Conservation (phyloP, 2,888 invertebrate genomes). For the Dorcus hopei region DNA sequence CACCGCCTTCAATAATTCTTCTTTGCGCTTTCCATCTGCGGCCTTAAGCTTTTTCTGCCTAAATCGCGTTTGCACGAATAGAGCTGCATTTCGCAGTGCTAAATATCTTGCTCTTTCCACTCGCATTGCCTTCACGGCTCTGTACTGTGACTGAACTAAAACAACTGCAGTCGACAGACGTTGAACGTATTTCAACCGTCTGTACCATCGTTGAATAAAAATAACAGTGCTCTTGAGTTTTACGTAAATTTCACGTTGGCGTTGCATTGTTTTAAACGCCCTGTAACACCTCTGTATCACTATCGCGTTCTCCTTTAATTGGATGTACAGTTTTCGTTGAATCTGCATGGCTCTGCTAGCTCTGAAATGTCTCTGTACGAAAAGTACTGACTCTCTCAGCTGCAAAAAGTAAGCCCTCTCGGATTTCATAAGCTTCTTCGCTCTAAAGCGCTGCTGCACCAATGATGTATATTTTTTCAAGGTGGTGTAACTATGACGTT, state of each 20-base stretch:
- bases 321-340: slow-evolving; percentile 27
- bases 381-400: slow-evolving; percentile 24
- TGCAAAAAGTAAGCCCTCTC: neutral
- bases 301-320: slow-evolving; percentile 24
- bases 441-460: slow-evolving; percentile 44
- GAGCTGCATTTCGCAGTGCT: slow-evolving; percentile 42
- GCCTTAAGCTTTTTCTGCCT: slow-evolving; percentile 30
- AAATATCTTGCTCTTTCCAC: slow-evolving; percentile 44
- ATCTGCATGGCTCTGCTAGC: slow-evolving; percentile 31
- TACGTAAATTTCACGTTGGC: neutral
- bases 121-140: slow-evolving; percentile 44
- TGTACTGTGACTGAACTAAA: slow-evolving; percentile 44
- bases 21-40: neutral
- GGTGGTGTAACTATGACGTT: slow-evolving; percentile 34
- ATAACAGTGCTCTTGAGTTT: neutral
- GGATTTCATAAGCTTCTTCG: slow-evolving; percentile 19
- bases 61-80: slow-evolving; percentile 47
- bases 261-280: neutral
- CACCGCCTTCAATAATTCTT: slow-evolving; percentile 16
- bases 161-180: neutral
- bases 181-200: slow-evolving; percentile 23
- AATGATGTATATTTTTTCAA: slow-evolving; percentile 38
- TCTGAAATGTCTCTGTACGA: slow-evolving; percentile 41
- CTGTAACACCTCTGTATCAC: slow-evolving; percentile 1
- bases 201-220: slow-evolving; percentile 44